phyloP scores from a whole-genome alignment of 2,797 vertebrate genomes.

The Helostoma temminkii region DNA sequence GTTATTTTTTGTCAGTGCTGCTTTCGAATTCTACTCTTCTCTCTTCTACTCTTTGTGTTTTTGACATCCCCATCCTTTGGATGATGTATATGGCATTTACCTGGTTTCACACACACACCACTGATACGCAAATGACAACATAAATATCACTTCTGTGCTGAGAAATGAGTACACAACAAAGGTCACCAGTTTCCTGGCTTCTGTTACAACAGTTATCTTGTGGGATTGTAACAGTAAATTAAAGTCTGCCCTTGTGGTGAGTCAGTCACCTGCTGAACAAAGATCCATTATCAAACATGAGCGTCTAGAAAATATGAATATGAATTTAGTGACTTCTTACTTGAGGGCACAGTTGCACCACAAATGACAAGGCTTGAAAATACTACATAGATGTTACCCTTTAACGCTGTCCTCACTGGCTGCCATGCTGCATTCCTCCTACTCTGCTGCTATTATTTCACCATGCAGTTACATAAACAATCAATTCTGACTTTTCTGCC shows the following conservation, averaged over 20 bases:
- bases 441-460: slow-evolving; percentile 35
- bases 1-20: background rate
- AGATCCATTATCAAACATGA: background rate
- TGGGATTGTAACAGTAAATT: background rate
- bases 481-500: slow-evolving; percentile 48
- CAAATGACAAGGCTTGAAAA: background rate
- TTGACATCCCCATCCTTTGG: background rate
- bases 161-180: no score
- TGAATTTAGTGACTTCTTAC: background rate
- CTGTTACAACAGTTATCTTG: background rate
- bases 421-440: slow-evolving; percentile 7
- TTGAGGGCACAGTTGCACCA: background rate
- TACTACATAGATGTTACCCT: background rate
- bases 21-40: background rate
- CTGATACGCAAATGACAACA: background rate
- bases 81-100: background rate
- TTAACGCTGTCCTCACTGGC: background rate
- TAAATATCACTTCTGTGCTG: no score
- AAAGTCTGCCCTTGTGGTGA: background rate
- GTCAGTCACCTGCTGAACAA: background rate
- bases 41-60: background rate
- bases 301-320: background rate
- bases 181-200: no score
- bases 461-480: slow-evolving; percentile 63
- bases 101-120: background rate